Conservation (phyloP, 2,113 vertebrate species). For the Daubentonia madagascariensis region DNA sequence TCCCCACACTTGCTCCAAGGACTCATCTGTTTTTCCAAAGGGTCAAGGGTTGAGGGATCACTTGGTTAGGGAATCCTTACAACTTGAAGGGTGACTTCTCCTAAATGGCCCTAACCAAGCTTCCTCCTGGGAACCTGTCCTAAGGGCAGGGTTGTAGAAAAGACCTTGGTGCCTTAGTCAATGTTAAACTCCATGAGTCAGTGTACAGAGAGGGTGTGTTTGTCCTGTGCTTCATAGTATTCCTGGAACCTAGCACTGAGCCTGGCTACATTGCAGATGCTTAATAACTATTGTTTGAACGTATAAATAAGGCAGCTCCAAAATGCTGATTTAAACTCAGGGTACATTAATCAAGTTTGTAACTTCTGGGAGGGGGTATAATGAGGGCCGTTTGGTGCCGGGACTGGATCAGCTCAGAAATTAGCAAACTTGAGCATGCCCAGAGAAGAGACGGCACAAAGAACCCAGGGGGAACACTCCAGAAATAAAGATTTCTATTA, state of each 20-base stretch:
- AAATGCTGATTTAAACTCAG: not conserved
- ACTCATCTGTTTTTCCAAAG: not conserved
- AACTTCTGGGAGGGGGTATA: not conserved
- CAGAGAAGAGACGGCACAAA: not conserved
- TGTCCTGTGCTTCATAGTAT: not conserved
- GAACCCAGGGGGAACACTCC: not conserved
- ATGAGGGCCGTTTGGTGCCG: not conserved
- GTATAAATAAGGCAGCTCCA: not conserved
- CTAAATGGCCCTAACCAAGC: not conserved
- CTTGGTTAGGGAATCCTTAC: not conserved
- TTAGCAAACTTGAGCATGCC: not conserved
- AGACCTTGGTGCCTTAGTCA: conserved; percentile 40
- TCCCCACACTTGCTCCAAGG: not conserved
- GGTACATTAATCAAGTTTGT: not conserved
- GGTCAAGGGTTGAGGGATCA: not conserved
- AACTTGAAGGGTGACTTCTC: not conserved
- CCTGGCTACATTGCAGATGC: not conserved
- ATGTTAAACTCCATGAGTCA: conserved; percentile 58
- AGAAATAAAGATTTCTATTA: not conserved
- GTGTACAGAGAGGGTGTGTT: conserved; percentile 45
- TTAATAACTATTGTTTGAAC: not conserved
- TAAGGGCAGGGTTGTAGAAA: not conserved
- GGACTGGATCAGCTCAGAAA: not conserved
- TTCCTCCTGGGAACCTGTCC: not conserved
- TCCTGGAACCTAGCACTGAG: not conserved